A percentile compares a stretch with the other conserved stretches of the same genome.
Evolutionary conservation across 2,797 vertebrate species (phyloP).

Genomic region (Chelon labrosus): DNA sequence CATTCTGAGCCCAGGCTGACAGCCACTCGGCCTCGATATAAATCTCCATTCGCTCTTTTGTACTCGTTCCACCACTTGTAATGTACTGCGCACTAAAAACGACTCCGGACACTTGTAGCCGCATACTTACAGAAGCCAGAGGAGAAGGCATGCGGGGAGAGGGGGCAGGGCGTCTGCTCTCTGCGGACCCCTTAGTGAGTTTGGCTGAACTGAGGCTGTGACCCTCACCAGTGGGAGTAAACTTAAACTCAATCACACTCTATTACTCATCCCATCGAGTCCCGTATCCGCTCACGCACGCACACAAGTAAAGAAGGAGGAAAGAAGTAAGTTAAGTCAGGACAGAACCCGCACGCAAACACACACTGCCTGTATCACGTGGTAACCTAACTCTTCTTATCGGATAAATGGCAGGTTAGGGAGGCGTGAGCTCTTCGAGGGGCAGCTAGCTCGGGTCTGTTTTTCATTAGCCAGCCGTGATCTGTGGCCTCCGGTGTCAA

Average conservation of each 20-base stretch:
- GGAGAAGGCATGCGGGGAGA: slow-evolving; percentile 26
- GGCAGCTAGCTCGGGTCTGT: slow-evolving; percentile 55
- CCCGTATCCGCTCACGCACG: slow-evolving; percentile 21
- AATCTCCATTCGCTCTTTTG: background rate
- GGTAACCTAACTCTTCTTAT: slow-evolving; percentile 62
- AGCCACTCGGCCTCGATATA: background rate
- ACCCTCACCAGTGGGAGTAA: slow-evolving; percentile 52
- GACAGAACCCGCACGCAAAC: slow-evolving; percentile 38
- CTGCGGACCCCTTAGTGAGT: slow-evolving; percentile 15
- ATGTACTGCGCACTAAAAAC: background rate
- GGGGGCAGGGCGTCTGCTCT: slow-evolving; percentile 7
- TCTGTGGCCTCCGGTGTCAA: slow-evolving; percentile 59
- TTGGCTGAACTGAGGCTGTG: slow-evolving; percentile 36
- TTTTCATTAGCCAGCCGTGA: slow-evolving; percentile 68
- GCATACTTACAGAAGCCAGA: slow-evolving; percentile 2
- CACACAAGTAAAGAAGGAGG: background rate
- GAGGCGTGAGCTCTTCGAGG: slow-evolving; percentile 40
- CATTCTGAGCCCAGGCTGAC: background rate
- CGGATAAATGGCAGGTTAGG: slow-evolving; percentile 50
- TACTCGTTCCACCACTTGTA: no score
- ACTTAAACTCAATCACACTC: slow-evolving; percentile 52
- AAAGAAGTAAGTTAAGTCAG: slow-evolving; percentile 49
- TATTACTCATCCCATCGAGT: slow-evolving; percentile 57
- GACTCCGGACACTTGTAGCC: slow-evolving; percentile 2
- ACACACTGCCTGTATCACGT: slow-evolving; percentile 20